phyloP scores from a whole-genome alignment of 2,797 vertebrate genomes.

The Pampus argenteus region DNA sequence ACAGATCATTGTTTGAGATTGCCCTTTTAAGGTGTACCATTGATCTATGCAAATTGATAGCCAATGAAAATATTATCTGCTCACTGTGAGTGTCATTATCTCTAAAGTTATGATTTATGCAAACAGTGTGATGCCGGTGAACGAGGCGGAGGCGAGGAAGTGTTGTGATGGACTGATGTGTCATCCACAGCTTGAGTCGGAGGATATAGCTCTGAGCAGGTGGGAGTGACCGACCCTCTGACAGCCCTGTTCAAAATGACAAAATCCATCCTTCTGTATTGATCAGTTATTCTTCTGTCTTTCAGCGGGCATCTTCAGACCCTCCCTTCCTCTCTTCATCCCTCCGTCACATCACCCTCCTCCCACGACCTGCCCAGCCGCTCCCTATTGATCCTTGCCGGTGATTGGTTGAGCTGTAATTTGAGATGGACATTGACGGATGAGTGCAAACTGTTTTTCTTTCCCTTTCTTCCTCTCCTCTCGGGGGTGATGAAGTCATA shows the following conservation, averaged over 20 bases:
- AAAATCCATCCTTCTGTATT: conserved; percentile 87
- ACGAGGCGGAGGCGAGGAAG: conserved; percentile 27
- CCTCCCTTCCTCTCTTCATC: conserved; percentile 76
- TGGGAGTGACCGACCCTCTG: conserved; percentile 75
- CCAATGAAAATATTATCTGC: conserved; percentile 56
- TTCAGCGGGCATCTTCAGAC: conserved; percentile 73
- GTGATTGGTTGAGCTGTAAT: conserved; percentile 91
- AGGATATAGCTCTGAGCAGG: conserved; percentile 69
- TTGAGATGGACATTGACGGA: conserved; percentile 91
- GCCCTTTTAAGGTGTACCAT: conserved; percentile 55
- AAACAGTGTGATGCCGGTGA: conserved; percentile 21
- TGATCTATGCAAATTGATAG: conserved; percentile 65
- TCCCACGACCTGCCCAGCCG: conserved; percentile 81
- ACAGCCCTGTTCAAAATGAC: conserved; percentile 86
- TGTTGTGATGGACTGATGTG: conserved; percentile 64
- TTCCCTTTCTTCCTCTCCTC: conserved; percentile 83
- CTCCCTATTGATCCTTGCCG: conserved; percentile 89
- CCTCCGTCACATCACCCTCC: conserved; percentile 66
- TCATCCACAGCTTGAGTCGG: conserved; percentile 48
- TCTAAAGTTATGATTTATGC: conserved; percentile 48
- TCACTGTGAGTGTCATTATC: conserved; percentile 39
- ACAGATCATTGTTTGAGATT: conserved; percentile 60
- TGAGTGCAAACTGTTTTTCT: conserved; percentile 85
- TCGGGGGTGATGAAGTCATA: conserved; percentile 86
- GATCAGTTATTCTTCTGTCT: conserved; percentile 88